Evolutionary conservation across 92 coral and sea anemone genomes (phyloP).

Genomic region (Palythoa heliodiscus): DNA sequence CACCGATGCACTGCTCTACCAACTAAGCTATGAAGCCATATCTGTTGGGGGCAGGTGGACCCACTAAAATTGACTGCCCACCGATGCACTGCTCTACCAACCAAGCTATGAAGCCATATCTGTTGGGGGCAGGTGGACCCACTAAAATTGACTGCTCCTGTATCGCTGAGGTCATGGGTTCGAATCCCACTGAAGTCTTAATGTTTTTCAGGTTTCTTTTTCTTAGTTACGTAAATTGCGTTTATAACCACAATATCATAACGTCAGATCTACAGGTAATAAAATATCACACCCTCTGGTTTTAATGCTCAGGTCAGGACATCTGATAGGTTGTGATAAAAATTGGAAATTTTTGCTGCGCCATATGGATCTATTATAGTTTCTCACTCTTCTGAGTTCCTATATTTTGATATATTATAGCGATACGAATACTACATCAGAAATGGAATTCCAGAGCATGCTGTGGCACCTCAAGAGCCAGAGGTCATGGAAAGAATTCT

Average conservation of each 20-base stretch:
- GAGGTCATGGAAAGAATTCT: constrained; percentile 87
- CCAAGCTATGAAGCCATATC: no score
- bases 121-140: no score
- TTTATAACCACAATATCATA: no score
- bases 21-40: no score
- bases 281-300: not conserved
- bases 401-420: constrained; percentile 42
- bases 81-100: no score
- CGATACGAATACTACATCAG: constrained; percentile 93
- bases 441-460: constrained; percentile 77
- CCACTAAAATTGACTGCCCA: no score
- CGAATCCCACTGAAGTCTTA: no score
- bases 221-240: no score
- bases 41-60: no score
- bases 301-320: not conserved
- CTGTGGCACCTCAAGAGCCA: constrained; percentile 86
- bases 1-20: no score
- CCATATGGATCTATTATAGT: not conserved
- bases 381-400: not conserved
- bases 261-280: not conserved
- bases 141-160: no score
- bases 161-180: not conserved
- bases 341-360: not conserved
- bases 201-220: no score
- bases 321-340: not conserved